A percentile compares a stretch with the other conserved stretches of the same genome.
Conservation (phyloP, 2,797 vertebrate species). For the Sebastes wilsoni region DNA sequence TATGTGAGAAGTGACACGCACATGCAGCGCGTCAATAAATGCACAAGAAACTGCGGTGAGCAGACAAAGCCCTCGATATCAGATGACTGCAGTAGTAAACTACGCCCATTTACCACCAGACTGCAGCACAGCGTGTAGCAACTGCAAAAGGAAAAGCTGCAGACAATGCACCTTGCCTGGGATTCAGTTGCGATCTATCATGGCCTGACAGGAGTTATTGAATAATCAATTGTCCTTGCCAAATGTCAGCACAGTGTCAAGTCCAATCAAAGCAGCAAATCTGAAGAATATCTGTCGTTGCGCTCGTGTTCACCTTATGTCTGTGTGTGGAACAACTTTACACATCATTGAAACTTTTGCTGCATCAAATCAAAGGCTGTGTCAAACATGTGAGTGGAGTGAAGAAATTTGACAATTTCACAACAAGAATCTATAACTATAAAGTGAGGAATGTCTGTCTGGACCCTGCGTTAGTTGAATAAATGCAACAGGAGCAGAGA, state of each 20-base stretch:
- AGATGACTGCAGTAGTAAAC: not conserved
- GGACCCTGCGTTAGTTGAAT: not conserved
- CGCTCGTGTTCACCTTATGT: conserved; percentile 5
- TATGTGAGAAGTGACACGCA: not conserved
- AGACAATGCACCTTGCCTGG: conserved; percentile 21
- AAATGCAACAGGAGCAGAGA: not conserved
- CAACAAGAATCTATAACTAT: not conserved
- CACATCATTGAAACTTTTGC: not conserved
- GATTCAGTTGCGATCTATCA: conserved; percentile 47
- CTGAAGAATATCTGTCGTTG: conserved; percentile 41
- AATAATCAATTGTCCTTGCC: conserved; percentile 68
- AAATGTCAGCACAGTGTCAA: conserved; percentile 59
- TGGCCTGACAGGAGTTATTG: conserved; percentile 53
- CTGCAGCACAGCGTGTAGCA: not conserved
- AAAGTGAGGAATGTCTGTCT: not conserved
- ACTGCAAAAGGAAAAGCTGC: conserved; percentile 15
- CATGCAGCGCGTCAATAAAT: not conserved
- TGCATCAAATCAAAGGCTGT: not conserved
- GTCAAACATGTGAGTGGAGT: not conserved
- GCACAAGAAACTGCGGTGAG: not conserved
- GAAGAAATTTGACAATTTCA: not conserved
- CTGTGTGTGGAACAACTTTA: not conserved
- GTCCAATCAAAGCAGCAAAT: conserved; percentile 49
- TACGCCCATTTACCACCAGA: not conserved
- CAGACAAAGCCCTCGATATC: not conserved